These are phyloP conservation scores for Labia minor DNA, from an alignment of 2,888 invertebrate genomes.

Conservation along the genomic window DNA sequence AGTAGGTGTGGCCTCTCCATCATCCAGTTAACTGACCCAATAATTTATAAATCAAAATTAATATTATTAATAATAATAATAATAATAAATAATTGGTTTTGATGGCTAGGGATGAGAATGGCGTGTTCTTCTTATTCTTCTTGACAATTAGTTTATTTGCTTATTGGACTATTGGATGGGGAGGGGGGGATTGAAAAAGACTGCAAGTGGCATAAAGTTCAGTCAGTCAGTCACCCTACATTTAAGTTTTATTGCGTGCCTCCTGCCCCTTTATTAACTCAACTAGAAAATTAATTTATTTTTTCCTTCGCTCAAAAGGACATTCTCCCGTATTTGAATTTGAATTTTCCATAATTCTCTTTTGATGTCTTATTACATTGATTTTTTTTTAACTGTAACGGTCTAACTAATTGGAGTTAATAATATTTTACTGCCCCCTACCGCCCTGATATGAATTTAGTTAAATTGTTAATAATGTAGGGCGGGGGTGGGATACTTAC, in stretches of 20 bases:
- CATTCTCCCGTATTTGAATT: background rate
- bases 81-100: too few species aligned
- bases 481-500: background rate
- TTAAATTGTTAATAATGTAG: background rate
- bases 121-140: background rate
- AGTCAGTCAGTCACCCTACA: background rate
- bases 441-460: slow-evolving; percentile 15
- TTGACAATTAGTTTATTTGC: too few species aligned
- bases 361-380: slow-evolving; percentile 13
- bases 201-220: background rate
- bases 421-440: slow-evolving; percentile 16
- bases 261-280: background rate
- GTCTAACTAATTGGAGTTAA: background rate
- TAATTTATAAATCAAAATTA: too few species aligned
- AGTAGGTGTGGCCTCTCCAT: too few species aligned
- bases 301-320: background rate
- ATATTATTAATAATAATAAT: too few species aligned
- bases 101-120: background rate
- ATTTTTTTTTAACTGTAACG: background rate
- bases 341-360: background rate
- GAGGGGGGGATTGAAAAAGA: background rate
- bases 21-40: too few species aligned
- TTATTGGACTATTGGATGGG: too few species aligned
- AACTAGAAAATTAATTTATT: background rate
- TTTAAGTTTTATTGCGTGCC: background rate